Evolutionary conservation across 2,113 vertebrate genomes (phyloP).

Genomic region (Ovis canadensis): DNA sequence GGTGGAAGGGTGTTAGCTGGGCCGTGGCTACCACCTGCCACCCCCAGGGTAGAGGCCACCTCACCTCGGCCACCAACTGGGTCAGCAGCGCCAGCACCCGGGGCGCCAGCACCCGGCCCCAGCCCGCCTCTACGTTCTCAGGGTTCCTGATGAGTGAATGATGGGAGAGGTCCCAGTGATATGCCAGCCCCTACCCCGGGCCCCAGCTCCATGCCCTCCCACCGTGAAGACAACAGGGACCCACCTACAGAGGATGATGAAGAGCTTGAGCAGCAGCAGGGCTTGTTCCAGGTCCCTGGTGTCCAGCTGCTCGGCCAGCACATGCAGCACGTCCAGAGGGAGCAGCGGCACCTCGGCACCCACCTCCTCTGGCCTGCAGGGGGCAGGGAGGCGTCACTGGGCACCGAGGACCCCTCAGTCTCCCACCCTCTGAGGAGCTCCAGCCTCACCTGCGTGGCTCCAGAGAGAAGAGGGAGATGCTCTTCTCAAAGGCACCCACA

Average conservation of each 20-base stretch:
- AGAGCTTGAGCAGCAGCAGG: slow-evolving; percentile 92
- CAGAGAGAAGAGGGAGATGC: slow-evolving; percentile 89
- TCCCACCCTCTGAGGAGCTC: background rate
- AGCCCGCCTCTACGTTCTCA: slow-evolving; percentile 88
- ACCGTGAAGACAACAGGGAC: background rate
- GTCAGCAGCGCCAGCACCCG: slow-evolving; percentile 87
- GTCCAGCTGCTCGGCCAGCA: slow-evolving; percentile 80
- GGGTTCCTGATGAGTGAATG: slow-evolving; percentile 82
- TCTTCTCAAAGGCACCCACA: slow-evolving; percentile 89
- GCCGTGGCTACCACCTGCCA: background rate
- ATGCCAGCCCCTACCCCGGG: fast-evolving
- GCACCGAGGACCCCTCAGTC: background rate
- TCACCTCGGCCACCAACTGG: slow-evolving; percentile 85
- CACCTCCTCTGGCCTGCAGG: slow-evolving; percentile 85
- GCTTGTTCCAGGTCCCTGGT: slow-evolving; percentile 81
- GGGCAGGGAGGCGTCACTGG: background rate
- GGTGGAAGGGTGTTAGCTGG: background rate
- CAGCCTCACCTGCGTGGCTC: slow-evolving; percentile 89
- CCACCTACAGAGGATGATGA: slow-evolving; percentile 94
- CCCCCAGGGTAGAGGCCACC: background rate
- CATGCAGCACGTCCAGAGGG: slow-evolving; percentile 85
- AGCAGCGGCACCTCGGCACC: slow-evolving; percentile 88
- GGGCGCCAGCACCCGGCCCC: slow-evolving; percentile 84
- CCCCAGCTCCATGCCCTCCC: background rate
- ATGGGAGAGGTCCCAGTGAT: background rate